Base-by-base conservation (phyloP, 37 sponge, comb jelly and placozoan species). In the Cliona cf. orientalis region DNA sequence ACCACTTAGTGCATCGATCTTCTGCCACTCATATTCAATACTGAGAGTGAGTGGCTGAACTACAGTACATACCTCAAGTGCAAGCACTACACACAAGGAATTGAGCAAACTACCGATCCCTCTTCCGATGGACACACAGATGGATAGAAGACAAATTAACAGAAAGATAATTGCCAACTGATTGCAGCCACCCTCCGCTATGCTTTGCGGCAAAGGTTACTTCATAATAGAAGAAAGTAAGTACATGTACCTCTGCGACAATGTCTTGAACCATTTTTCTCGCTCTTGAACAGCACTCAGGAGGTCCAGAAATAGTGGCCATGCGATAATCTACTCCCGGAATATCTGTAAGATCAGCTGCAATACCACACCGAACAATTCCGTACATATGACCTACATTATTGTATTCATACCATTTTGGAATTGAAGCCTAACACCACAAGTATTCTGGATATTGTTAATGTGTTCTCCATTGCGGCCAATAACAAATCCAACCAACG, bases 401-500 rank as follows among this genome's bases (percentile, higher is more conserved):
- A 34, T 22, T 28, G 25, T 42, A 77, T 5, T 22, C 58, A 53
- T 49, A 83, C 90, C 93, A 78, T 85, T 88, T 34, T 90, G 91
- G 60, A 97, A 97, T 82, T 97, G 97, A 0, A 93, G 79, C 6
- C 89, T 71, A 34, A 91, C 90, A 41, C 89, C 89, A 61, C 95
- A 91, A 1, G 90, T 89, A 43, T 80, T 88, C 68, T 97, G 97
- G 35, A 97, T 97, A 59, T 91, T 88, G 31, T 89, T 79, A 53
- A 97, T 97, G 77, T 88, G 90, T 71, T 97, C 95, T 62, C 97
- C 97, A 49, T 91, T 86, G 28, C 89, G 72, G 1, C 97, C 97
- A 58, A 97, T 97, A 17, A 97, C 86, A 66, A 91, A 86, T 34
- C 97, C 97, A 17, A 97, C 97, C 32, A 97, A 60, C 19, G 75